Percentiles rank a stretch among this genome's conserved stretches.
These are phyloP conservation scores for Silurus meridionalis DNA, from an alignment of 2,113 vertebrate species.

Conservation along the genomic window DNA sequence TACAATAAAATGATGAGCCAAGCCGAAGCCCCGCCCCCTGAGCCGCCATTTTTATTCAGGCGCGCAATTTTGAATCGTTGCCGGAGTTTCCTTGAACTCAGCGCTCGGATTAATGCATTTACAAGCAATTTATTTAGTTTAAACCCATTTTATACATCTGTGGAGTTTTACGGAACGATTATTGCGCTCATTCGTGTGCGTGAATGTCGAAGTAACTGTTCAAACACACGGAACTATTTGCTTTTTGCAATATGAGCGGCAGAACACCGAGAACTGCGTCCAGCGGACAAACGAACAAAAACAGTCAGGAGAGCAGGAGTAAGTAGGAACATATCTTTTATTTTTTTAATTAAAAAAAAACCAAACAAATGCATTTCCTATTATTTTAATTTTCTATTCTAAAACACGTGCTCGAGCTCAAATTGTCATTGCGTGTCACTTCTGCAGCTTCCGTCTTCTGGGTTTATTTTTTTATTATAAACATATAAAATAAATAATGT, in stretches of 20 bases:
- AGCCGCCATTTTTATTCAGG: conserved; percentile 35
- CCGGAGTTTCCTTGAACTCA: too few relatives aligned
- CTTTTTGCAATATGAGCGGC: conserved; percentile 41
- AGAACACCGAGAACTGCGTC: conserved; percentile 20
- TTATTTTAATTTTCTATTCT: too few relatives aligned
- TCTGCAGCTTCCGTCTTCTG: too few relatives aligned
- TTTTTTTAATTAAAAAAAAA: too few relatives aligned
- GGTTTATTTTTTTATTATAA: background rate
- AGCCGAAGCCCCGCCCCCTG: background rate
- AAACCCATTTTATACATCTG: background rate
- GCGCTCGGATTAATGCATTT: background rate
- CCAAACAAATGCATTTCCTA: too few relatives aligned
- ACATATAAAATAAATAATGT: background rate
- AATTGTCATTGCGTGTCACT: too few relatives aligned
- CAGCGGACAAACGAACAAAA: background rate
- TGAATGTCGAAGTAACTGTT: background rate
- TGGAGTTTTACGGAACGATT: background rate
- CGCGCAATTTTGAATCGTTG: conserved; percentile 33
- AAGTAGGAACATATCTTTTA: background rate
- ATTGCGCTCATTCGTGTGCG: background rate
- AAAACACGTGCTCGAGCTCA: background rate
- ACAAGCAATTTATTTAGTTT: background rate
- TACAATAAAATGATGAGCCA: background rate
- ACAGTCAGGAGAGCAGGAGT: conserved; percentile 27
- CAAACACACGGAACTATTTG: background rate